These are phyloP conservation scores for Drosophila sp. DNA, from an alignment of 1,140 invertebrate genomes.

Conservation along the genomic window DNA sequence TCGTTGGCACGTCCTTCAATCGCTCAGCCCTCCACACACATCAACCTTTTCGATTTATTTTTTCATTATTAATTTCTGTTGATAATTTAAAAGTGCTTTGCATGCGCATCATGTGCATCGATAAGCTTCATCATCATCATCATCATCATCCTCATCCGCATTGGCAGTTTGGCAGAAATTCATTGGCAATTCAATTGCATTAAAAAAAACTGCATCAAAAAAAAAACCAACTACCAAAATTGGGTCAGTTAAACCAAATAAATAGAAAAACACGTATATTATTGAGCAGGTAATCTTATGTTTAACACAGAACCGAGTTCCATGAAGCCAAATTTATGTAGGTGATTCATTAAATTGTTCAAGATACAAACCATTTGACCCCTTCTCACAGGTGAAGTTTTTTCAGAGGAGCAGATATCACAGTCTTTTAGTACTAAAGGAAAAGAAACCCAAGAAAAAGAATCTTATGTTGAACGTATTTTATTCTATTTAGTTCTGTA, in stretches of 20 bases:
- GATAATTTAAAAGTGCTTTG: conserved; percentile 79
- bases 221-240: conserved; percentile 49
- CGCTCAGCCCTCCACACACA: conserved; percentile 20
- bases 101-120: conserved; percentile 72
- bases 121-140: conserved; percentile 60
- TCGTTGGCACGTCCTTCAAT: conserved; percentile 46
- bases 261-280: neutral
- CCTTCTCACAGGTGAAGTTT: neutral
- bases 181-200: conserved; percentile 70
- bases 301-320: no score
- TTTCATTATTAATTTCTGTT: conserved; percentile 67
- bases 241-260: conserved; percentile 27
- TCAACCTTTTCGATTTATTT: conserved; percentile 22
- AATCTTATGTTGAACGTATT: no score
- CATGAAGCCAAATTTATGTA: no score
- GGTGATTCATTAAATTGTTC: no score
- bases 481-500: no score
- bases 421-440: no score
- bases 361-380: neutral
- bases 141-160: conserved; percentile 1
- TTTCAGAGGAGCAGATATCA: no score
- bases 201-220: conserved; percentile 69
- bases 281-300: neutral
- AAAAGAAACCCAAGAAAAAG: no score
- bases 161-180: conserved; percentile 13